phyloP scores from a whole-genome alignment of 2,888 invertebrate genomes.

The Flexamia atlantica region DNA sequence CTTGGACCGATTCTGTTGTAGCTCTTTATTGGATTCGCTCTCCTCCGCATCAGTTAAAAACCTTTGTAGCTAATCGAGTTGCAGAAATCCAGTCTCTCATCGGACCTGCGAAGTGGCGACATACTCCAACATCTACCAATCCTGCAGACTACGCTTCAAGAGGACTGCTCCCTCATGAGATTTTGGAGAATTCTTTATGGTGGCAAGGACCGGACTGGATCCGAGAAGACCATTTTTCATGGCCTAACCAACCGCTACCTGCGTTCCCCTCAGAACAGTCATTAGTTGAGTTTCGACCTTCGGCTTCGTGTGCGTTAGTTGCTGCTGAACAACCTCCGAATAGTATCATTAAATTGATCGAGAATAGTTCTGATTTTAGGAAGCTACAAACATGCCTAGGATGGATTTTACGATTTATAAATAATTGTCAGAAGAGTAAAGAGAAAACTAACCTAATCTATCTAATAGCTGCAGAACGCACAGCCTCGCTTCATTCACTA shows the following conservation, averaged over 20 bases:
- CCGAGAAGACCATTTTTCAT: not conserved
- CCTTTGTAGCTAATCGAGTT: conserved; percentile 24
- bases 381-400: conserved; percentile 28
- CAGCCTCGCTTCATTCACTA: not conserved
- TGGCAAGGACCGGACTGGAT: conserved; percentile 14
- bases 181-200: conserved; percentile 2
- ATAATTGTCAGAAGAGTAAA: conserved; percentile 7
- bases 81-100: not conserved
- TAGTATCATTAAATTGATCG: too few relatives aligned
- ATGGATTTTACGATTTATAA: conserved; percentile 50
- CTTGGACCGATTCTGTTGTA: conserved; percentile 13
- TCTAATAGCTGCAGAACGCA: conserved; percentile 9
- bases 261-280: too few relatives aligned
- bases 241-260: not conserved
- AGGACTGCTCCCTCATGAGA: not conserved
- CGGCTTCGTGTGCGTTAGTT: too few relatives aligned
- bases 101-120: not conserved
- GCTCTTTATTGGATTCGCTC: not conserved
- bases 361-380: conserved; percentile 44
- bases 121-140: not conserved
- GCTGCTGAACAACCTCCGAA: too few relatives aligned
- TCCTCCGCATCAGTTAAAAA: not conserved
- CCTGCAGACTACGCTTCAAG: conserved; percentile 12
- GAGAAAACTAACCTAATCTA: not conserved
- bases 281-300: too few relatives aligned